phyloP scores from a whole-genome alignment of 2,888 invertebrate genomes.

The Calameuta pallipes region DNA sequence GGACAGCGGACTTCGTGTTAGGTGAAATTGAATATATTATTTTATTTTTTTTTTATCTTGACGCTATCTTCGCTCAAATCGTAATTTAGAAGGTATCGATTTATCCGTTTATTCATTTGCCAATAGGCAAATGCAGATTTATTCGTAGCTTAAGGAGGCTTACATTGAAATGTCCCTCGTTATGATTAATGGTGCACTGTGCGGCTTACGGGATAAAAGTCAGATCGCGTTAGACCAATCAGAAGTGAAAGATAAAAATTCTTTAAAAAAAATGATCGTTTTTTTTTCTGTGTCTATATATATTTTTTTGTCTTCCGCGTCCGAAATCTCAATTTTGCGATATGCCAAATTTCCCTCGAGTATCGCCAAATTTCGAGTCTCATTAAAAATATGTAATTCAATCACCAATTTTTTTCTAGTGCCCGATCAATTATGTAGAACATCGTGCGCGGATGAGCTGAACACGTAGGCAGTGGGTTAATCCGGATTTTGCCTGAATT shows the following conservation, averaged over 20 bases:
- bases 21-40: not conserved
- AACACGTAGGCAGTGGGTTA: not conserved
- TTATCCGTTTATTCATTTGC: not conserved
- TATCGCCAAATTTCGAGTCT: not conserved
- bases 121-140: conserved; percentile 2
- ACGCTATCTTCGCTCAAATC: not conserved
- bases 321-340: not conserved
- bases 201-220: conserved; percentile 1
- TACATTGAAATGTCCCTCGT: conserved; percentile 2
- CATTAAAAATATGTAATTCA: not conserved
- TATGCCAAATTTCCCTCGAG: not conserved
- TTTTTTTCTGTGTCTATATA: not conserved
- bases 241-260: not conserved
- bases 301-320: too few species aligned
- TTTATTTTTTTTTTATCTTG: not conserved
- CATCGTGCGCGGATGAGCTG: not conserved
- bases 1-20: too few species aligned
- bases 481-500: not conserved
- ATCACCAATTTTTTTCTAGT: too few species aligned
- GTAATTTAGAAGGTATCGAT: not conserved
- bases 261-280: not conserved
- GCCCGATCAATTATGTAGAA: not conserved
- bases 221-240: not conserved
- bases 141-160: conserved; percentile 4
- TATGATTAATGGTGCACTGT: not conserved